A percentile compares a stretch with the other conserved stretches of the same genome.
phyloP scores from a whole-genome alignment of 2,797 vertebrate genomes.

The Todus mexicanus region DNA sequence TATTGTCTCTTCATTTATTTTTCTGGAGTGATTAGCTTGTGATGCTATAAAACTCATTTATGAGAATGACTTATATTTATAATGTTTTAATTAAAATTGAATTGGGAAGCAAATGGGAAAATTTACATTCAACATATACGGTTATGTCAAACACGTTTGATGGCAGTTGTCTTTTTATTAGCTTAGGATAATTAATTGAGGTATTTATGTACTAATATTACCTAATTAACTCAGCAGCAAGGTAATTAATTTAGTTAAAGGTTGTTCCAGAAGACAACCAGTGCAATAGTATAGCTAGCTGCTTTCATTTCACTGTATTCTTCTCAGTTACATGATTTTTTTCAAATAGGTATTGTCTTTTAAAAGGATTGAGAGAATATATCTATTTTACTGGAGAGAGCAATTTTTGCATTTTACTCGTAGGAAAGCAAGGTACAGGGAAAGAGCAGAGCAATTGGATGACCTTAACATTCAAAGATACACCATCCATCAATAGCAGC shows the following conservation, averaged over 20 bases:
- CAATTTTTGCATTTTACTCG: background rate
- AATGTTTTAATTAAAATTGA: constrained; percentile 52
- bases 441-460: background rate
- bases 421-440: background rate
- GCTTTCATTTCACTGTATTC: constrained; percentile 1
- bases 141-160: constrained; percentile 43
- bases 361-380: background rate
- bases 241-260: constrained; percentile 65
- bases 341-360: background rate
- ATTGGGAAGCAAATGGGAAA: constrained; percentile 43
- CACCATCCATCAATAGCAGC: background rate
- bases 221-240: constrained; percentile 63
- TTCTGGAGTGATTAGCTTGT: constrained; percentile 51
- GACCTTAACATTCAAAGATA: background rate
- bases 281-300: background rate
- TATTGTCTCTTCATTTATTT: constrained; percentile 48
- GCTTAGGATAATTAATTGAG: constrained; percentile 69
- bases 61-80: constrained; percentile 45
- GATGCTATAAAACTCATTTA: constrained; percentile 36
- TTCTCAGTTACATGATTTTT: background rate
- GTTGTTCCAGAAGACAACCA: constrained; percentile 12
- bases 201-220: constrained; percentile 71
- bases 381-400: constrained; percentile 19
- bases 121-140: constrained; percentile 33
- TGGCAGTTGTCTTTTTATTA: constrained; percentile 61